Evolutionary conservation across 2,113 vertebrate species (phyloP), one percentile per base, ranked within the genome.

Genomic region (Falco punctatus): DNA sequence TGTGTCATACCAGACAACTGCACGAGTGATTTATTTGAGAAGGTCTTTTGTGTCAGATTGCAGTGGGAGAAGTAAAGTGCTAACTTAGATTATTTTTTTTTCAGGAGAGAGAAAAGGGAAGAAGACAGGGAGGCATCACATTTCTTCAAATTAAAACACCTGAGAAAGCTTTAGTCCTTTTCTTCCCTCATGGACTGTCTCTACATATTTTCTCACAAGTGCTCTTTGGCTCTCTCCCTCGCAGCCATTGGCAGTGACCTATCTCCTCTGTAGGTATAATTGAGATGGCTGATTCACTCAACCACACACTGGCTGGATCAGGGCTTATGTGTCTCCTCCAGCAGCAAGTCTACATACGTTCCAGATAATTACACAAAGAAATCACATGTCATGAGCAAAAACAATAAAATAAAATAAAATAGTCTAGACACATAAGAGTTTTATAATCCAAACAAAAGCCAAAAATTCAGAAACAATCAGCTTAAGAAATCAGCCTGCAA

Each of bases 31-130:
- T 94, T 95, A 90, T 92, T 94, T 86, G 92, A 95, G 92, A 84
- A 90, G 91, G 96, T 89, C 97, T 96, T 96, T 96, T 95, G 77
- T 96, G 94, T 97, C 92, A 96, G 80, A 87, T 91, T 92, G 86
- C 72, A 86, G 92, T 83, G 92, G 80, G 90, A 96, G 77, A 94
- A 84, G 65, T 74, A 59, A 90, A 94, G 61, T 87, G 80, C 88
- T 97, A 96, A 86, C 78, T 93, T 93, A 71, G 59, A 81, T 7
- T 1, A 1, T 52, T 28, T 51, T 72, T 65, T 72, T 73, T 59
- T 46, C 46, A 30, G 51, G 32, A 88, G 14, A 67, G 16, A 72
- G 40, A 65, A 78, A 61, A 0, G 14, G 13, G 30, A 16, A 57
- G 57, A 86, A 51, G 38, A 72, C 17, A 83, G 18, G 42, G 21